Evolutionary conservation across 2,113 vertebrate species (phyloP).

Genomic region (Galeopterus variegatus): DNA sequence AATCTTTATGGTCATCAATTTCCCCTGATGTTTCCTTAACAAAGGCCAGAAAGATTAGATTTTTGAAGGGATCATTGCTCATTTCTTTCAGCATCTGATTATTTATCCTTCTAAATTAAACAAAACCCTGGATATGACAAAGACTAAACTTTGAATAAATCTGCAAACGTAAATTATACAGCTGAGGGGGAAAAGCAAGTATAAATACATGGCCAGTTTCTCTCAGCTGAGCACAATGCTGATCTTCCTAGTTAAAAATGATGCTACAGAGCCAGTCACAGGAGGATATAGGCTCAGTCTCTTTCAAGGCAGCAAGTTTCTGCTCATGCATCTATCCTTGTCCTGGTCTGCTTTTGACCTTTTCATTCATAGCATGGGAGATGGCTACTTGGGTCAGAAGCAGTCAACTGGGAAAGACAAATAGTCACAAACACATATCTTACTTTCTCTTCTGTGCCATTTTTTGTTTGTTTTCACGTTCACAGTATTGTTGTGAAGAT

Average conservation of each 20-base stretch:
- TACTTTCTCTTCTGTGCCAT: neutral
- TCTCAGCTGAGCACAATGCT: neutral
- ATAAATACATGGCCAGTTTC: neutral
- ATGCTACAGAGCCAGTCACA: accelerated
- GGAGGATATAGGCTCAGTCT: neutral
- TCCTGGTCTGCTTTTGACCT: neutral
- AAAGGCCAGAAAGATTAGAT: slow-evolving; percentile 69
- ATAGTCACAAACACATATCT: neutral
- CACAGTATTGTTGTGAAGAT: neutral
- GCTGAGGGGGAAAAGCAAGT: neutral
- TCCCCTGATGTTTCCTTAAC: slow-evolving; percentile 59
- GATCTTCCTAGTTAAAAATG: neutral
- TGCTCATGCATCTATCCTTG: neutral
- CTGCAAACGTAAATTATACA: neutral
- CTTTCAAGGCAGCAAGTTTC: neutral
- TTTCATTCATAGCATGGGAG: neutral
- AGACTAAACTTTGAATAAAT: slow-evolving; percentile 39
- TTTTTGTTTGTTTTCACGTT: neutral
- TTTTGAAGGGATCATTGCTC: slow-evolving; percentile 58
- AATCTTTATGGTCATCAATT: slow-evolving; percentile 79
- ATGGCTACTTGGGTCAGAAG: accelerated
- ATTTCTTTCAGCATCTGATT: slow-evolving; percentile 57
- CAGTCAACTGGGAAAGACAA: neutral
- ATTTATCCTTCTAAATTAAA: slow-evolving; percentile 57
- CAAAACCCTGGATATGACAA: neutral